Conservation (phyloP, 2,113 vertebrate species). For the Acrocephalus kingi region DNA sequence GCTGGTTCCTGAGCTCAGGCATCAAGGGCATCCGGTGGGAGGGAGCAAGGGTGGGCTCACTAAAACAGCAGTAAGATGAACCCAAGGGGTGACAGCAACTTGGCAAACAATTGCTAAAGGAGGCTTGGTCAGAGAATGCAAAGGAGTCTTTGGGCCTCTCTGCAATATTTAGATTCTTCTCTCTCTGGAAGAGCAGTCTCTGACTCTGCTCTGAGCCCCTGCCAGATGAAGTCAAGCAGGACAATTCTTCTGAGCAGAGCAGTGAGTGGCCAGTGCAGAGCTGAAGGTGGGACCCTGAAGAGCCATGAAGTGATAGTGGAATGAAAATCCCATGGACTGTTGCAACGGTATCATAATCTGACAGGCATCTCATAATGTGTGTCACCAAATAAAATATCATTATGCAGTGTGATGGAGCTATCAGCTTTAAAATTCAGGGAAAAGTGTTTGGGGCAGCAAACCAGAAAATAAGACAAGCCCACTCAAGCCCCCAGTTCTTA, state of each 20-base stretch:
- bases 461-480: not conserved
- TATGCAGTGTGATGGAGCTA: not conserved
- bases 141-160: not conserved
- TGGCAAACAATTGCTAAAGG: not conserved
- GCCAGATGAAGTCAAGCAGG: not conserved
- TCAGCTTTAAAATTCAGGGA: not conserved
- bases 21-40: not conserved
- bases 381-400: not conserved
- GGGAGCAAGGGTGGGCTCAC: not conserved
- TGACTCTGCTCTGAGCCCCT: not conserved
- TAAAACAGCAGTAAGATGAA: not conserved
- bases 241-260: not conserved
- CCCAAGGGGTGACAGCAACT: not conserved
- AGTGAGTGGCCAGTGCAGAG: not conserved
- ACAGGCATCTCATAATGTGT: not conserved
- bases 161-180: not conserved
- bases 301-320: not conserved
- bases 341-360: not conserved
- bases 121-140: not conserved
- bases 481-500: not conserved
- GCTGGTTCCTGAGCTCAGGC: not conserved
- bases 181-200: not conserved
- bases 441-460: not conserved
- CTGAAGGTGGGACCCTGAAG: not conserved
- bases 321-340: not conserved